phyloP scores from a whole-genome alignment of 2,888 invertebrate species.

The Agonopterix subpropinquella region DNA sequence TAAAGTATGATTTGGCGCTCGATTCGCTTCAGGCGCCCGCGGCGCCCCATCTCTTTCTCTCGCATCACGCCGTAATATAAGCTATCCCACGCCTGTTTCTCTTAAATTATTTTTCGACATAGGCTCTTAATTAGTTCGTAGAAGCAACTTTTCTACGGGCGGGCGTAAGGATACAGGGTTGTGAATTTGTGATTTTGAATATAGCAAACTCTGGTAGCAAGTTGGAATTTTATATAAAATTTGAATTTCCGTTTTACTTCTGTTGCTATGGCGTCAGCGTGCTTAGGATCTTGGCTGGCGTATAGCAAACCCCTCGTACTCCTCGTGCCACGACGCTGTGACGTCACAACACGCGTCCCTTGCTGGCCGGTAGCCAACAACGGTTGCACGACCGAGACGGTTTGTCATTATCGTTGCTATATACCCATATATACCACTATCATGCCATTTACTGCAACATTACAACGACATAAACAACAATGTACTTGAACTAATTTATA shows the following conservation, averaged over 20 bases:
- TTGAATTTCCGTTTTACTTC: background rate
- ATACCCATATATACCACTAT: slow-evolving; percentile 12
- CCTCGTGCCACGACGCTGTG: slow-evolving; percentile 8
- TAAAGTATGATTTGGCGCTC: too few species aligned
- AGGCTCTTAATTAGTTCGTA: too few species aligned
- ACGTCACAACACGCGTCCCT: slow-evolving; percentile 34
- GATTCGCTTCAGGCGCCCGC: too few species aligned
- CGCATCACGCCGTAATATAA: too few species aligned
- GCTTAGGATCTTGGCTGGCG: background rate
- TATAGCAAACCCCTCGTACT: background rate
- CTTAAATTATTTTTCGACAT: too few species aligned
- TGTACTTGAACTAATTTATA: slow-evolving; percentile 27
- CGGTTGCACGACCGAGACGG: slow-evolving; percentile 18
- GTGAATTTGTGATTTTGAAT: background rate
- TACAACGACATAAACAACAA: slow-evolving; percentile 25
- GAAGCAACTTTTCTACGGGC: too few species aligned
- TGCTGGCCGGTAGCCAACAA: slow-evolving; percentile 43
- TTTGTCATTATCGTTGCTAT: slow-evolving; percentile 44
- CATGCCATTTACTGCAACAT: slow-evolving; percentile 32
- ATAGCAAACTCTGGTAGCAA: too few species aligned
- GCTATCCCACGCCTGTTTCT: too few species aligned
- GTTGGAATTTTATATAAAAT: background rate
- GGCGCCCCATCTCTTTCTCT: too few species aligned
- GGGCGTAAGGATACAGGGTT: too few species aligned
- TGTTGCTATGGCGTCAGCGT: slow-evolving; percentile 6